Evolutionary conservation across 1,140 invertebrate genomes (phyloP).

Genomic region (Pristionchus pacificus): DNA sequence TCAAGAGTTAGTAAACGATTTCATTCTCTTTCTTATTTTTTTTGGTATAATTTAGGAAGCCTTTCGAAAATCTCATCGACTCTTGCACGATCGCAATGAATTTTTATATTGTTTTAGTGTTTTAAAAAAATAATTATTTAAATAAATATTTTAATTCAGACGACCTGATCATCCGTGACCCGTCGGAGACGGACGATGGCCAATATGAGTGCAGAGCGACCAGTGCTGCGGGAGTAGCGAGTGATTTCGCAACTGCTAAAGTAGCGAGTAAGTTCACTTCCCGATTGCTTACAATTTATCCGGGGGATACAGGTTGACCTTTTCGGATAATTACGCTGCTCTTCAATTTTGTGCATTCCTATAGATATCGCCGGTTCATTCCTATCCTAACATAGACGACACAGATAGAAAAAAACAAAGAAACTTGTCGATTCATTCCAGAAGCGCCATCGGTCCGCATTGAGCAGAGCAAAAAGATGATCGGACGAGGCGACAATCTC

Average conservation of each 20-base stretch:
- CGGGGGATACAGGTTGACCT: no score
- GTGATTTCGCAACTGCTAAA: constrained; percentile 42
- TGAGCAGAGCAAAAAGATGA: constrained; percentile 54
- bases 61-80: background rate
- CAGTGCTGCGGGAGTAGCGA: constrained; percentile 61
- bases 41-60: background rate
- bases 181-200: constrained; percentile 59
- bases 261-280: constrained; percentile 37
- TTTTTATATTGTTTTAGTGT: no score
- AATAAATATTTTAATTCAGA: constrained; percentile 39
- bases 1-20: constrained; percentile 40
- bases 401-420: no score
- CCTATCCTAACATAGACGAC: no score
- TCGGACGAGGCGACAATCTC: constrained; percentile 49
- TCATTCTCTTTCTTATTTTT: background rate
- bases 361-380: no score
- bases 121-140: no score
- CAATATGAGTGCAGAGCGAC: constrained; percentile 61
- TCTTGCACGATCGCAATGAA: no score
- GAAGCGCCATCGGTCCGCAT: constrained; percentile 58
- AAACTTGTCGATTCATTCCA: background rate
- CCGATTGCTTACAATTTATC: background rate
- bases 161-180: constrained; percentile 50
- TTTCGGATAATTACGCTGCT: no score
- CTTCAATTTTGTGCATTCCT: no score